Base-by-base conservation (phyloP, 2,113 vertebrate genomes). In the Sinocyclocheilus anshuiensis region DNA sequence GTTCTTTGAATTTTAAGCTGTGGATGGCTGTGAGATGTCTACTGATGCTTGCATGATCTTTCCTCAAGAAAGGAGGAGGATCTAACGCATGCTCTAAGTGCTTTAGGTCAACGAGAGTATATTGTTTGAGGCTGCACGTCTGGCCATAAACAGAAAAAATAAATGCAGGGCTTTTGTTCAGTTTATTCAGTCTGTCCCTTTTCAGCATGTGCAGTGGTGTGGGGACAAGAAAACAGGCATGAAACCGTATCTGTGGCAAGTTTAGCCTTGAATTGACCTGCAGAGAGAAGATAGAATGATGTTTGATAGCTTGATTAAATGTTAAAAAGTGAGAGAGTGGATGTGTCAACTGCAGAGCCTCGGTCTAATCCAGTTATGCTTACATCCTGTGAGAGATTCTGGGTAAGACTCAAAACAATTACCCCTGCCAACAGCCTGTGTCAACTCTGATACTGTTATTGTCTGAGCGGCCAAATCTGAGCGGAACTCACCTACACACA, bases 361-460 rank as follows among this genome's bases (percentile, higher is more conserved):
- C 48, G 42, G 45, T 59, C 39, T 79, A 85, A 90, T 87, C 89
- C 76, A 63, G 83, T 88, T 87, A 87, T 57, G 42, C 63, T 87
- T 88, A 87, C 80, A 85, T 65, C 81, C 65, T 85, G 22, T 81
- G 79, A 87, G 77, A 67, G 83, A 74, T 72, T 84, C 79, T 50
- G 80, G 59, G 61, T 80, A 79, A 77, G 83, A 84, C 75, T 83
- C 85, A 77, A 88, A 85, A 83, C 67, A 67, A 81, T 87, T 84
- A 87, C 69, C 67, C 50, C 42, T 22, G 69, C 86, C 85, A 69
- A 71, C 78, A 83, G 79, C 42, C 69, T 74, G 57, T 87, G 86
- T 81, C 86, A 86, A 74, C 69, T 88, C 67, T 88, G 75, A 87
- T 65, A 78, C n/a, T 69, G 85, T 77, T 82, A 77, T 83, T 87